Evolutionary conservation across 37 sponge, comb jelly and placozoan species (phyloP).

Genomic region (Cladorhizidae sp.): DNA sequence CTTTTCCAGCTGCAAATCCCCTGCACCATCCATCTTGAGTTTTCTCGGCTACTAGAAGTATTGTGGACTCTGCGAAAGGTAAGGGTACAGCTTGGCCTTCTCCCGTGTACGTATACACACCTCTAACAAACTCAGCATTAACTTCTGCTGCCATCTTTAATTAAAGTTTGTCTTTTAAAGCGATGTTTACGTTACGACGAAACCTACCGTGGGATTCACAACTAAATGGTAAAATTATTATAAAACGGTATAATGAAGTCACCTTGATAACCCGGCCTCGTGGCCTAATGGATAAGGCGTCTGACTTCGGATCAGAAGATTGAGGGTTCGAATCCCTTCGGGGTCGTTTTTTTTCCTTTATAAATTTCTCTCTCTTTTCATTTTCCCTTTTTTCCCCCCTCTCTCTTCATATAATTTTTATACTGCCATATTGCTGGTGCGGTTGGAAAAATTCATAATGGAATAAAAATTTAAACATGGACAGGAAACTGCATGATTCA

Average conservation of each 20-base stretch:
- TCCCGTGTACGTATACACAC: constrained; percentile 49
- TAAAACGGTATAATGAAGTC: too few species aligned
- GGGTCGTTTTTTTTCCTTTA: constrained; percentile 81
- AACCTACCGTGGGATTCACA: too few species aligned
- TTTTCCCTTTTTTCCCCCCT: background rate
- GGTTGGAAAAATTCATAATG: too few species aligned
- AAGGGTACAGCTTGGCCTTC: constrained; percentile 41
- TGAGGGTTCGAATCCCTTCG: constrained; percentile 99
- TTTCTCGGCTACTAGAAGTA: constrained; percentile 56
- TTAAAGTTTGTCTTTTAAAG: background rate
- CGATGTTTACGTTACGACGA: background rate
- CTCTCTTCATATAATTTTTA: background rate
- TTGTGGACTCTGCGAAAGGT: constrained; percentile 38
- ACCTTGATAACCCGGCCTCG: constrained; percentile 60
- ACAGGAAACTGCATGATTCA: too few species aligned
- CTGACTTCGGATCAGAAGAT: constrained; percentile 99
- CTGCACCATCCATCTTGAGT: constrained; percentile 75
- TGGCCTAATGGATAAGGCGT: constrained; percentile 99
- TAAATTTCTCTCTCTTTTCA: constrained; percentile 16
- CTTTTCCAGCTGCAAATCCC: constrained; percentile 48
- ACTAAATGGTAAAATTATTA: too few species aligned
- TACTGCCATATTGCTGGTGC: too few species aligned
- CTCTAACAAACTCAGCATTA: constrained; percentile 48
- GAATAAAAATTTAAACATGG: too few species aligned
- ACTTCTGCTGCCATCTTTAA: background rate